These are phyloP conservation scores for Ferrisia virgata DNA, from an alignment of 2,888 invertebrate species.

Conservation along the genomic window DNA sequence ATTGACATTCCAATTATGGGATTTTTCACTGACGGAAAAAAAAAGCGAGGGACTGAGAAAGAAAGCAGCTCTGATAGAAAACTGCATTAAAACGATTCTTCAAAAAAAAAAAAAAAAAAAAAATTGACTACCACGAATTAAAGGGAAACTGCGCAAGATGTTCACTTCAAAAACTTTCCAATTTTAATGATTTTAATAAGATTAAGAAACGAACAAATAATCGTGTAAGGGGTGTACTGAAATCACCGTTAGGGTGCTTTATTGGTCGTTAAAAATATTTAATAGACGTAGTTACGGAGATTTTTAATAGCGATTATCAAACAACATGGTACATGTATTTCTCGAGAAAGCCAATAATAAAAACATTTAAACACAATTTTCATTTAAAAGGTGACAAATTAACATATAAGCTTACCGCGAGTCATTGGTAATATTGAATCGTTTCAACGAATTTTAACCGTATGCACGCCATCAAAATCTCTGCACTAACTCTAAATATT, in stretches of 20 bases:
- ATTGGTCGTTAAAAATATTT: constrained; percentile 27
- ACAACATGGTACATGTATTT: neutral
- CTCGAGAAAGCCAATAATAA: neutral
- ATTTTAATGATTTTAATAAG: constrained; percentile 29
- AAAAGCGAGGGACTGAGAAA: neutral
- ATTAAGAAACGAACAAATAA: constrained; percentile 20
- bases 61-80: constrained; percentile 10
- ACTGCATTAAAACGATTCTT: constrained; percentile 19
- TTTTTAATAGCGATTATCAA: neutral
- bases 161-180: constrained; percentile 29
- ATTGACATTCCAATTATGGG: constrained; percentile 38
- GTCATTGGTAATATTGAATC: neutral
- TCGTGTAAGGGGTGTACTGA: neutral
- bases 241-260: constrained; percentile 13
- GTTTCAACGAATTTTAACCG: too few species aligned
- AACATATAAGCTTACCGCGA: neutral
- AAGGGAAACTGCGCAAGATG: constrained; percentile 20
- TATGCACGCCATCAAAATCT: too few species aligned
- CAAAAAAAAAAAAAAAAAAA: neutral
- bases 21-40: constrained; percentile 3
- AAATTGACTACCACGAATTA: neutral
- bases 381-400: neutral
- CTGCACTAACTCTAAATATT: too few species aligned
- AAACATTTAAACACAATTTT: neutral
- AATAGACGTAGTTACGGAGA: neutral